phyloP scores from a whole-genome alignment of 1,140 invertebrate genomes.

The Drosophila rufa region DNA sequence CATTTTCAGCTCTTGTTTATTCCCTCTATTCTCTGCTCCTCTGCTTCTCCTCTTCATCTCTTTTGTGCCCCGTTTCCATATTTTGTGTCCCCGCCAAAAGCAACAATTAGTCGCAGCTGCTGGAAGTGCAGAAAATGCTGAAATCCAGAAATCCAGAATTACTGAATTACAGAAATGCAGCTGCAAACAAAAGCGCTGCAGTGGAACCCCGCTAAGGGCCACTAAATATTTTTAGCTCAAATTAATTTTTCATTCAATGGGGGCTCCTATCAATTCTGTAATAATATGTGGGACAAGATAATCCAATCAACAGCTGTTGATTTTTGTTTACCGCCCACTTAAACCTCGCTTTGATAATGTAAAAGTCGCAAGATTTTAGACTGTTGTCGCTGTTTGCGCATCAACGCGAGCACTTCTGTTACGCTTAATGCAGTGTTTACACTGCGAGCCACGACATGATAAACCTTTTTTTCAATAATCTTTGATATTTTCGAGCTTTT shows the following conservation, averaged over 20 bases:
- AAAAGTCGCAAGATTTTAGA: too few species aligned
- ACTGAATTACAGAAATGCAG: slow-evolving; percentile 20
- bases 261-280: neutral
- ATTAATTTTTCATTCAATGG: neutral
- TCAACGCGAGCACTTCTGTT: too few species aligned
- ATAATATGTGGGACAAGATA: neutral
- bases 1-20: neutral
- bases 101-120: slow-evolving; percentile 68
- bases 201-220: neutral
- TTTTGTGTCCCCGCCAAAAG: slow-evolving; percentile 19
- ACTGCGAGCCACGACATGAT: too few species aligned
- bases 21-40: neutral
- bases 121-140: slow-evolving; percentile 29
- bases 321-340: neutral
- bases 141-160: slow-evolving; percentile 27
- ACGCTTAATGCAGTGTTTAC: too few species aligned
- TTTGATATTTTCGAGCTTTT: too few species aligned
- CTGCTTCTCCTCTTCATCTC: neutral
- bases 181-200: slow-evolving; percentile 45
- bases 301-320: too few species aligned
- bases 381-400: too few species aligned
- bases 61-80: slow-evolving; percentile 5
- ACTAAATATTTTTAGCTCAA: too few species aligned
- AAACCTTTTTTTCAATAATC: too few species aligned
- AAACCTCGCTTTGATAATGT: neutral